These are phyloP conservation scores for Elegia similella DNA, from an alignment of 2,888 invertebrate genomes.

Conservation along the genomic window DNA sequence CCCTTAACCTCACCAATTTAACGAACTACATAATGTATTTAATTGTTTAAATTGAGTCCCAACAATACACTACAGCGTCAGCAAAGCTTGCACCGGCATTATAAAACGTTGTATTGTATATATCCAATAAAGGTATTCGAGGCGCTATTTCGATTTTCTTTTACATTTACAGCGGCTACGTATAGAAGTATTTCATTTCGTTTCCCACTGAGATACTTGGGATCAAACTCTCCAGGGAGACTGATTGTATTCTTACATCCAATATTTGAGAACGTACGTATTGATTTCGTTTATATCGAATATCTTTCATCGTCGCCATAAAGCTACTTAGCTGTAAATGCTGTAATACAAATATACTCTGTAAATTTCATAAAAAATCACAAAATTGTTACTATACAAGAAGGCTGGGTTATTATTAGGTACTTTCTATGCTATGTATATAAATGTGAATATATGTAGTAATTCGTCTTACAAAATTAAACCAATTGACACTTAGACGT, in stretches of 20 bases:
- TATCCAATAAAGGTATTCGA: not conserved
- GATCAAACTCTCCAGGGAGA: constrained; percentile 12
- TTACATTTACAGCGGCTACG: constrained; percentile 24
- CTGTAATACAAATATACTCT: not conserved
- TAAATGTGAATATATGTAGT: too few relatives aligned
- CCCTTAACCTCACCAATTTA: too few relatives aligned
- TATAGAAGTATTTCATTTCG: constrained; percentile 26
- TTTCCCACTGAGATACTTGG: not conserved
- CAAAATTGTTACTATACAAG: too few relatives aligned
- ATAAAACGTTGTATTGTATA: not conserved
- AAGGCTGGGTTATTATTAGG: too few relatives aligned
- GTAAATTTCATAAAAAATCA: not conserved
- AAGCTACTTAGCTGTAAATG: not conserved
- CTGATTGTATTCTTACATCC: not conserved
- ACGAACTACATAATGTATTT: too few relatives aligned
- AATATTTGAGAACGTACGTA: not conserved
- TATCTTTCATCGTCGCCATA: not conserved
- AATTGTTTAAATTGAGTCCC: too few relatives aligned
- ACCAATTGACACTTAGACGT: not conserved
- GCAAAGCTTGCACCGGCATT: not conserved
- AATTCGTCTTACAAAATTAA: not conserved
- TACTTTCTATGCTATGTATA: too few relatives aligned
- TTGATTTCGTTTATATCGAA: not conserved
- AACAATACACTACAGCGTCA: not conserved
- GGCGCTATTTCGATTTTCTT: constrained; percentile 15